Evolutionary conservation across 2,888 invertebrate genomes (phyloP), one percentile per base, ranked within the genome.

Genomic region (Chloromyia formosa): DNA sequence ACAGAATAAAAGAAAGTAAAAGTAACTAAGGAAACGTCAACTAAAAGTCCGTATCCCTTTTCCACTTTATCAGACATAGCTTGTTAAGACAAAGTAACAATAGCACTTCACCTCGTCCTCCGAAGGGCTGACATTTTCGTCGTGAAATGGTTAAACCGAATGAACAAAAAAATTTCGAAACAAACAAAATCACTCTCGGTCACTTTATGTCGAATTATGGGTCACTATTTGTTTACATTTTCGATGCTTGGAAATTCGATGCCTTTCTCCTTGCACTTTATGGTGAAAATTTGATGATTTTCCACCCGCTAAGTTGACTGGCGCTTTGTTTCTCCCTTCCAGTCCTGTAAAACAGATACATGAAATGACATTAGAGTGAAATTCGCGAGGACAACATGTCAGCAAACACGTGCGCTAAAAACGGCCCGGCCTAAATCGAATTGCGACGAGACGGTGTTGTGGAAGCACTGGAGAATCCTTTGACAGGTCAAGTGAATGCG

Each of bases 1-100:
- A 56, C 54, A 56, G 18, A 66, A 35, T 69, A 23, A 58, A 58
- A 56, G 56, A 56, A 71, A 71, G 22, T 45, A 71, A 71, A 71
- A 56, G 42, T 69, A 49, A 45, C 45, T n/a, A 68, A 42, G 22
- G 22, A 12, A 1, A 16, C 40, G 16, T 60, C 23, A 60, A 61
- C 61, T 10, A 49, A 66, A 66, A 49, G 22, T 66, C 40, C 60
- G 62, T 5, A 14, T 35, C 62, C 4, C 10, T 10, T 60, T 16
- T 66, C 20, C 66, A 49, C 49, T 66, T 49, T 42, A 35, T 35
- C 27, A 2, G 27, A 7, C 27, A 35, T 35, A 4, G 27, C 27
- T 35, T 35, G 27, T 35, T 7, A 35, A 35, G 27, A 35, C 27
- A 35, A 35, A 35, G 27, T 35, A 35, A 35, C 27, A 35, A 7